phyloP scores from a whole-genome alignment of 2,113 vertebrate species.

The Gallinago media region DNA sequence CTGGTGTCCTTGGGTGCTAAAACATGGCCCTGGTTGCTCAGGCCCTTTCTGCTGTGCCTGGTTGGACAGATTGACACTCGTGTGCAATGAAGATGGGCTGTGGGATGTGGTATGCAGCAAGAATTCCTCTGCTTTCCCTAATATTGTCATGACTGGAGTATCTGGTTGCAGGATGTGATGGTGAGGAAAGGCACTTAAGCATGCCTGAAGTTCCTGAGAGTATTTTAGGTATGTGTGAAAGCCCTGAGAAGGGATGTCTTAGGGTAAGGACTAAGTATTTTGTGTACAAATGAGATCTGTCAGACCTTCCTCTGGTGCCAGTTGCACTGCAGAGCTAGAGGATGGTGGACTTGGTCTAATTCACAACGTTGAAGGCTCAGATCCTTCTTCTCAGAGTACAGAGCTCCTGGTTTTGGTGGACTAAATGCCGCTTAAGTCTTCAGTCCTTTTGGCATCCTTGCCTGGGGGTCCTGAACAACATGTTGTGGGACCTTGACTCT shows the following conservation, averaged over 20 bases:
- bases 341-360: too few species aligned
- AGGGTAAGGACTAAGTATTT: neutral
- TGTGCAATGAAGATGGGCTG: fast-evolving
- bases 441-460: neutral
- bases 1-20: neutral
- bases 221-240: neutral
- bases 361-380: neutral
- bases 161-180: neutral
- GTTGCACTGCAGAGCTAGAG: neutral
- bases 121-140: neutral
- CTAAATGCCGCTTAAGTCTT: neutral
- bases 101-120: fast-evolving
- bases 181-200: neutral
- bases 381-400: neutral
- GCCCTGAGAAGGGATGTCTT: neutral
- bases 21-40: neutral
- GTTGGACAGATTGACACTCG: fast-evolving
- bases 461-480: neutral
- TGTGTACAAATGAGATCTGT: neutral
- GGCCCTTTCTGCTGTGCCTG: neutral
- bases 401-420: neutral
- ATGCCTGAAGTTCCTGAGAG: too few species aligned
- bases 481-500: neutral
- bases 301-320: neutral
- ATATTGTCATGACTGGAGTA: fast-evolving